Base-by-base conservation (phyloP, 2,113 vertebrate genomes). In the Picathartes gymnocephalus region DNA sequence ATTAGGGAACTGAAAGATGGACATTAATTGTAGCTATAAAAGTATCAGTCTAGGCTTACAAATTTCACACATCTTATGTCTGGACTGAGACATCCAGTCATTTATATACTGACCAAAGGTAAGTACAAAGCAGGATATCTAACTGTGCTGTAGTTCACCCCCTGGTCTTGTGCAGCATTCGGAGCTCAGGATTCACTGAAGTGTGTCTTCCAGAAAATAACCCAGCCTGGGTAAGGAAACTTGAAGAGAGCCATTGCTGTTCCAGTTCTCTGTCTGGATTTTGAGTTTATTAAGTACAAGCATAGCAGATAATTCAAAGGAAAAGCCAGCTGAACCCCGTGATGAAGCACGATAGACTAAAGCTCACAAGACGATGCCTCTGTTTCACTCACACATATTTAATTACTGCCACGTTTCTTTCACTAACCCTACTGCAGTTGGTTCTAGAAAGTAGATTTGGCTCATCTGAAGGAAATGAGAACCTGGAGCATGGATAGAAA, bases 11-110 rank as follows among this genome's bases (percentile, higher is more conserved):
- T 83, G 76, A 86, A 88, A 83, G 56, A 88, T 8, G 42, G 87
- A 44, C 74, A 91, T 93, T 78, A 92, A 95, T 86, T 90, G 78
- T 81, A 90, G 81, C 71, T 92, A 72, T 86, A 92, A 93, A 94
- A 95, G 68, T 60, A 90, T 33, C 64, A 86, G 50, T 37, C 58
- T 48, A 17, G 89, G 91, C 71, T 94, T 92, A 76, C 84, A 92
- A 85, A 95, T 92, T 80, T 51, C 74, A 28, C 19, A 82, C 66
- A 51, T 62, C 86, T 56, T 62, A 72, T 33, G 48, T 94, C 74
- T 65, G 76, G 62, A 81, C 33, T 64, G 83, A 93, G 44, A 17
- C 13, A 37, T 28, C 47, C 70, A 87, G 66, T 68, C 87, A 64
- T 65, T 92, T 69, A 51, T 69, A 77, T 3, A 61, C 45, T 83